Evolutionary conservation across 2,888 invertebrate genomes (phyloP).

Genomic region (Andrena hattorfiana): DNA sequence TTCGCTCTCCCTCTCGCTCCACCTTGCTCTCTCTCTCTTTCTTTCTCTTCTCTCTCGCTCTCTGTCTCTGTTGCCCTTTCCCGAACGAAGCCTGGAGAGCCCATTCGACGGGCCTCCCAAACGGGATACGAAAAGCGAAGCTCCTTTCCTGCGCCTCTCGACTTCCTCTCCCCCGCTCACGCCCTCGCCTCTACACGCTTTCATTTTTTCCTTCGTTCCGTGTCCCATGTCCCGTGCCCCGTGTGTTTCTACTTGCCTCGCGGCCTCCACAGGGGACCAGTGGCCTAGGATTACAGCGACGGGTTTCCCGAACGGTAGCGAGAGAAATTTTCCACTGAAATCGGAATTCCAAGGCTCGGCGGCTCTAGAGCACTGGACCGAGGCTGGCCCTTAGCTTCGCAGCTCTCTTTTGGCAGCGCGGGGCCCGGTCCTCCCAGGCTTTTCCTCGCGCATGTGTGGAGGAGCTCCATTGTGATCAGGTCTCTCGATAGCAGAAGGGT

Average conservation of each 20-base stretch:
- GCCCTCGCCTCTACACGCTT: constrained; percentile 1
- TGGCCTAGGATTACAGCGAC: constrained; percentile 27
- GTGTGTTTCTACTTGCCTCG: background rate
- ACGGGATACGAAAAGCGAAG: constrained; percentile 71
- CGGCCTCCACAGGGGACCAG: background rate
- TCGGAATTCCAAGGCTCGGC: background rate
- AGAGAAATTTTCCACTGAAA: background rate
- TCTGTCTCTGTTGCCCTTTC: constrained; percentile 43
- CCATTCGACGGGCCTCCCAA: constrained; percentile 75
- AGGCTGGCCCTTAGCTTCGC: background rate
- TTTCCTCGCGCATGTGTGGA: background rate
- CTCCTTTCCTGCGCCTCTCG: constrained; percentile 60
- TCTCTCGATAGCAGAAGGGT: background rate
- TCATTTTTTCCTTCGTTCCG: constrained; percentile 1
- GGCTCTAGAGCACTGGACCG: background rate
- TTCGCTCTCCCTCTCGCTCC: constrained; percentile 39
- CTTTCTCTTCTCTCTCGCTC: constrained; percentile 21
- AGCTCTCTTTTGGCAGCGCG: background rate
- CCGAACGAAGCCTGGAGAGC: constrained; percentile 84
- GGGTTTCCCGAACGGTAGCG: constrained; percentile 20
- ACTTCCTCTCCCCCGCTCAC: constrained; percentile 24
- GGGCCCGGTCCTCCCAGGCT: background rate
- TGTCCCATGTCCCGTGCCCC: background rate
- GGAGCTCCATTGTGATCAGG: too few species aligned
- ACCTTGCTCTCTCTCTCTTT: constrained; percentile 19